Base-by-base conservation (phyloP, 64 coral and sea anemone genomes). In the Acropora tenuis region DNA sequence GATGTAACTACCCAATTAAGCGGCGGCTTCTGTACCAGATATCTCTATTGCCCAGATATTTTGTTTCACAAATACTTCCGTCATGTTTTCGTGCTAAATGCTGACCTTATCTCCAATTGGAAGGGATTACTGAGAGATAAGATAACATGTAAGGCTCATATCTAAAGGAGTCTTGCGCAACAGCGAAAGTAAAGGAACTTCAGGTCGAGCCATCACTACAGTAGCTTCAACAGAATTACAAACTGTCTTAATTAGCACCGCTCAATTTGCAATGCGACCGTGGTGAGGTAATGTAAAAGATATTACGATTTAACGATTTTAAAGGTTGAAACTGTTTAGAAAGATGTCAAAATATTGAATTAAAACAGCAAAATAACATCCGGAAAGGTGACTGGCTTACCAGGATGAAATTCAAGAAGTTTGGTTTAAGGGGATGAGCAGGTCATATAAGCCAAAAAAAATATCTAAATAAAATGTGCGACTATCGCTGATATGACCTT, bases 61-160 rank as follows among this genome's bases (percentile, higher is more conserved):
- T 18, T 3, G 44, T 6, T 6, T 48, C 12, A 77, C 49, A 77
- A 77, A 68, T 17, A 47, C 42, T 42, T 6, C 60, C 80, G 41
- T 83, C 80, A 76, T 76, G 6, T 44, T 76, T 76, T n/a, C 73
- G 65, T 15, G 43, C n/a, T 67, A 68, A 48, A 47, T 46, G 44
- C 8, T 48, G 3, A 44, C 43, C 6, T 85, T 85, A 85, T 85
- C 82, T 43, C 15, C 3, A 43, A 49, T 8, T 20, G n/a, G 82
- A 71, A 72, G 82, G 59, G 81, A 69, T 84, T 69, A 84, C 7
- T 13, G 15, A 44, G 17, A 44, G 63, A 84, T 69, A 84, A 84
- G 61, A 43, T 65, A 69, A 46, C 5, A 55, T 30, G 5, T 42
- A 48, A 48, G 18, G 19, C n/a, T 47, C 18, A 67, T 68, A 84